phyloP scores from a whole-genome alignment of 1,140 invertebrate species.

The Lordiphosa collinella region DNA sequence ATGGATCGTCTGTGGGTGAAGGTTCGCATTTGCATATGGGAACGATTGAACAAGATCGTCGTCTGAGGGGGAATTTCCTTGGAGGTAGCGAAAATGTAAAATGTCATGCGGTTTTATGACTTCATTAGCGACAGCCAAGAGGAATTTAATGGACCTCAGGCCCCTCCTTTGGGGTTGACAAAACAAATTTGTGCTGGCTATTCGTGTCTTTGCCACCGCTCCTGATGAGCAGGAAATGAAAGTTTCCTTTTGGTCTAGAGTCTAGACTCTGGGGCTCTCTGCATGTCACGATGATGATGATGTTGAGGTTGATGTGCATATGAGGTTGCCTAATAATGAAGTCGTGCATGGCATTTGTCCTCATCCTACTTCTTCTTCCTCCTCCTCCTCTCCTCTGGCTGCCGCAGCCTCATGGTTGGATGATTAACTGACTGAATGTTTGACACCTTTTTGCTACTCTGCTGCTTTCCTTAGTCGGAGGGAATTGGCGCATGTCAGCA shows the following conservation, averaged over 20 bases:
- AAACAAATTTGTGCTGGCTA: conserved; percentile 69
- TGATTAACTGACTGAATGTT: conserved; percentile 57
- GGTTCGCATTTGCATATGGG: conserved; percentile 63
- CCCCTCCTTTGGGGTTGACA: conserved; percentile 14
- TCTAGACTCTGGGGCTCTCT: conserved; percentile 18
- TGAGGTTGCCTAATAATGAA: conserved; percentile 70
- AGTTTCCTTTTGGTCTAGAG: conserved; percentile 28
- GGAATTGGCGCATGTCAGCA: conserved; percentile 47
- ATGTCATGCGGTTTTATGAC: conserved; percentile 76
- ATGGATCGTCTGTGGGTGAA: conserved; percentile 63
- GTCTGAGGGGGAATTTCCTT: conserved; percentile 37
- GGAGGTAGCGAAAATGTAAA: conserved; percentile 68
- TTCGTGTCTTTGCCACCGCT: conserved; percentile 47
- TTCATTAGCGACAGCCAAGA: conserved; percentile 66
- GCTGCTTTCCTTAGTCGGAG: neutral
- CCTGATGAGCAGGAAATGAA: conserved; percentile 61
- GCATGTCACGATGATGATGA: conserved; percentile 58
- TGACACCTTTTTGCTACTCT: conserved; percentile 58
- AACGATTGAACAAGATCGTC: conserved; percentile 58
- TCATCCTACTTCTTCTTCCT: neutral
- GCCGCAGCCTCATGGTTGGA: conserved; percentile 21
- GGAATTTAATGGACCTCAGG: conserved; percentile 61
- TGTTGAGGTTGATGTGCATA: conserved; percentile 52
- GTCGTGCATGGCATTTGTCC: conserved; percentile 68
- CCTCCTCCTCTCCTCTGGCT: too few relatives aligned